Evolutionary conservation across 2,888 invertebrate species (phyloP), one percentile per base, ranked within the genome.

Genomic region (Tetrapedia diversipes): DNA sequence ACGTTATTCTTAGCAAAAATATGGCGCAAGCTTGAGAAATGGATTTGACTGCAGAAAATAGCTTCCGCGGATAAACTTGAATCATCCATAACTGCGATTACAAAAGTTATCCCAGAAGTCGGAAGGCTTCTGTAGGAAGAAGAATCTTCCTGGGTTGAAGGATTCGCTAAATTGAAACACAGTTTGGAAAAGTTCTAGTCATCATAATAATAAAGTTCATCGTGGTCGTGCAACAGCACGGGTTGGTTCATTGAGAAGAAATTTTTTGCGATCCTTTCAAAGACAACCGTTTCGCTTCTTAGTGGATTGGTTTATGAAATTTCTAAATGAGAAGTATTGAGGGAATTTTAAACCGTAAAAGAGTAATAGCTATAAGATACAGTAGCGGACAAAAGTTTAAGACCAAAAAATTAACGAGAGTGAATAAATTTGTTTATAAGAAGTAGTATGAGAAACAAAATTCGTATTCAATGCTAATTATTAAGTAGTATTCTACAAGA

Each of bases 181-280:
- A 73, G 49, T 61, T 66, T 39, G 49, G 43, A 59, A 63, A 67
- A 73, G 43, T 77, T 73, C 11, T n/a, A 37, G 47, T 76, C 39
- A 51, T 60, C 41, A 39, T 67, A 73, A 77, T 77, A 61, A n/a
- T n/a, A n/a, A n/a, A 73, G 76, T 63, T 67, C n/a, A 51, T 53
- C 43, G 51, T 45, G 41, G 32, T 60, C 59, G 27, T 10, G 24
- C n/a, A 29, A 29, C 11, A 24, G 19, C 24, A 24, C 24, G 8
- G 24, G 22, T 2, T 4, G 27, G 8, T 8, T 53, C 4, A 4
- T 19, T 19, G n/a, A 37, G 34, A 37, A 34, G 22, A 49, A 24
- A n/a, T n/a, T n/a, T n/a, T n/a, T n/a, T n/a, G n/a, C n/a, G n/a
- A n/a, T n/a, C n/a, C n/a, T n/a, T n/a, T n/a, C n/a, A n/a, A n/a